Conservation (phyloP, 2,888 invertebrate genomes). For the Augiades crinisus region DNA sequence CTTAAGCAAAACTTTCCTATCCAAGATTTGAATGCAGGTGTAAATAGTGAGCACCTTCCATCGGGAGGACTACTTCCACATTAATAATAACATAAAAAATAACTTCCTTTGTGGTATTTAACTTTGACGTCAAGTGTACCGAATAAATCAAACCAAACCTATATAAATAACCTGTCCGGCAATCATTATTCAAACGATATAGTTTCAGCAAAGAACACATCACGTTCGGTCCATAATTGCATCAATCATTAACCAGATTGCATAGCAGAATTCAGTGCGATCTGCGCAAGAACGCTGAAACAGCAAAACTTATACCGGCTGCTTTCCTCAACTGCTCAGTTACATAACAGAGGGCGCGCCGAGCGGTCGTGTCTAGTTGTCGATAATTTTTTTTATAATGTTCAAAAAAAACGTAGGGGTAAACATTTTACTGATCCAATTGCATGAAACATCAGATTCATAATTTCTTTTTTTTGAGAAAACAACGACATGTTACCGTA, state of each 20-base stretch:
- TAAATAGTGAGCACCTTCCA: too few species aligned
- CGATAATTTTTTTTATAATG: too few species aligned
- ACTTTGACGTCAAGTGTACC: not conserved
- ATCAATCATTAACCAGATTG: not conserved
- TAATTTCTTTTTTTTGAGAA: too few species aligned
- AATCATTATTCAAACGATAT: not conserved
- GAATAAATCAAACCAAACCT: not conserved
- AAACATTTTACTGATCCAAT: too few species aligned
- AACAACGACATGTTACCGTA: too few species aligned
- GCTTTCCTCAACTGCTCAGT: conserved; percentile 40
- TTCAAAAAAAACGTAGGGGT: too few species aligned
- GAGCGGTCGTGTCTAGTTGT: conserved; percentile 38
- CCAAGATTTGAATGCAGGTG: too few species aligned
- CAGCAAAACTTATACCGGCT: conserved; percentile 14
- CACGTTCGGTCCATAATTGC: conserved; percentile 1
- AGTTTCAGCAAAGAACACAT: not conserved
- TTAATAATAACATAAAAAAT: too few species aligned
- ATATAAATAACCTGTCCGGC: not conserved
- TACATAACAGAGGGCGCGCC: conserved; percentile 49
- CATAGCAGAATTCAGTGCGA: conserved; percentile 19
- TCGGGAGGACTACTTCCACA: too few species aligned
- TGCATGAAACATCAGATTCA: too few species aligned
- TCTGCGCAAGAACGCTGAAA: conserved; percentile 29
- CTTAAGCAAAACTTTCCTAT: too few species aligned
- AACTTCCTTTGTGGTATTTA: not conserved